These are phyloP conservation scores for Planiliza haematocheilus DNA, from an alignment of 2,113 vertebrate genomes.

Conservation along the genomic window DNA sequence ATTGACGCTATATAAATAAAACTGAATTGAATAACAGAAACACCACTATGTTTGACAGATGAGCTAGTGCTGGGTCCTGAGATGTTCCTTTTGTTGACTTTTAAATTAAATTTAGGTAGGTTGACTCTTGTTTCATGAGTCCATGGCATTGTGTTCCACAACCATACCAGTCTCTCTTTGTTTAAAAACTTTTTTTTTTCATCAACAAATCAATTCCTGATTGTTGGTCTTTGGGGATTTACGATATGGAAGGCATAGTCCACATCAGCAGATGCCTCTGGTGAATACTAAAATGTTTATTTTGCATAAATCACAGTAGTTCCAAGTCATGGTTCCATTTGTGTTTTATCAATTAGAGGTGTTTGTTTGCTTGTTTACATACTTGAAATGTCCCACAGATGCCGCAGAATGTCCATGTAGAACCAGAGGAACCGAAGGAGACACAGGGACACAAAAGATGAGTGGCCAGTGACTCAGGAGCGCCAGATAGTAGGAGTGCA, in stretches of 20 bases:
- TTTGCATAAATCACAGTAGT: not conserved
- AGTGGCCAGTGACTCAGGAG: slow-evolving; percentile 63
- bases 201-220: not conserved
- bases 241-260: not conserved
- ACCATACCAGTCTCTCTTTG: too few relatives aligned
- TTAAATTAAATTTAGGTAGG: too few relatives aligned
- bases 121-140: too few relatives aligned
- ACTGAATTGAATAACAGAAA: too few relatives aligned
- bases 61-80: too few relatives aligned
- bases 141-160: too few relatives aligned
- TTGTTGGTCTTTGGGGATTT: not conserved
- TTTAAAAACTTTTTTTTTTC: too few relatives aligned
- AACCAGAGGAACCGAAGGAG: slow-evolving; percentile 14
- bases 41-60: too few relatives aligned
- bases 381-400: not conserved
- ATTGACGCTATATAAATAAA: too few relatives aligned
- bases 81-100: too few relatives aligned
- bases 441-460: slow-evolving; percentile 14
- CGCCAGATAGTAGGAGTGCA: slow-evolving; percentile 46
- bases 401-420: slow-evolving; percentile 5
- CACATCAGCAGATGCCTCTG: not conserved
- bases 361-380: not conserved
- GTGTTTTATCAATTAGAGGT: not conserved
- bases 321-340: too few relatives aligned
- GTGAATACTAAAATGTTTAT: too few relatives aligned